Evolutionary conservation across 2,113 vertebrate genomes (phyloP).

Genomic region (Pelodiscus sinensis): DNA sequence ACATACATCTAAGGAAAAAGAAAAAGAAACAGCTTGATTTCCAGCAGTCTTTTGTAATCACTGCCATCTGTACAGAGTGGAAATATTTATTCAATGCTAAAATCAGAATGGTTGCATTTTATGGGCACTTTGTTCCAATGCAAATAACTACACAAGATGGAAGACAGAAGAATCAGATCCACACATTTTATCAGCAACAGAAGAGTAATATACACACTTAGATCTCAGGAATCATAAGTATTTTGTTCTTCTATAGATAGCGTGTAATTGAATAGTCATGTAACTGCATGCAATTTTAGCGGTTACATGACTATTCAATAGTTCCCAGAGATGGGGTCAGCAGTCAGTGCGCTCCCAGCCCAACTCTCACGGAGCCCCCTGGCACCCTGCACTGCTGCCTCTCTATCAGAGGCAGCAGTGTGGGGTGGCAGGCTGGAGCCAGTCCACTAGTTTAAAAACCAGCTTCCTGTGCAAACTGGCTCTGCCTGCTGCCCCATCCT

Average conservation of each 20-base stretch:
- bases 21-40: not conserved
- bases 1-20: conserved; percentile 87
- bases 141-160: not conserved
- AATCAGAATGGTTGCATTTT: not conserved
- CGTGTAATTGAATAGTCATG: no score
- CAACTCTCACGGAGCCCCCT: no score
- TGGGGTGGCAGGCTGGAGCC: no score
- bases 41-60: not conserved
- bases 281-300: no score
- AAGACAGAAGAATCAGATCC: not conserved
- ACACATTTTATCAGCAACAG: not conserved
- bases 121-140: not conserved
- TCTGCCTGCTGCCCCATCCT: no score
- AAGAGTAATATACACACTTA: not conserved
- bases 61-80: not conserved
- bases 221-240: not conserved
- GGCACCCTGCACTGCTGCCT: no score
- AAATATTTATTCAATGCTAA: not conserved
- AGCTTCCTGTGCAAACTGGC: no score
- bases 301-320: no score
- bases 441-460: no score
- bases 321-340: no score
- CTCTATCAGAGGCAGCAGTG: no score
- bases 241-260: not conserved
- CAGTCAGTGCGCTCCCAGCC: no score